Percentiles rank a stretch among this genome's conserved stretches.
Conservation (phyloP, 2,888 invertebrate genomes). For the Torymus texanus region DNA sequence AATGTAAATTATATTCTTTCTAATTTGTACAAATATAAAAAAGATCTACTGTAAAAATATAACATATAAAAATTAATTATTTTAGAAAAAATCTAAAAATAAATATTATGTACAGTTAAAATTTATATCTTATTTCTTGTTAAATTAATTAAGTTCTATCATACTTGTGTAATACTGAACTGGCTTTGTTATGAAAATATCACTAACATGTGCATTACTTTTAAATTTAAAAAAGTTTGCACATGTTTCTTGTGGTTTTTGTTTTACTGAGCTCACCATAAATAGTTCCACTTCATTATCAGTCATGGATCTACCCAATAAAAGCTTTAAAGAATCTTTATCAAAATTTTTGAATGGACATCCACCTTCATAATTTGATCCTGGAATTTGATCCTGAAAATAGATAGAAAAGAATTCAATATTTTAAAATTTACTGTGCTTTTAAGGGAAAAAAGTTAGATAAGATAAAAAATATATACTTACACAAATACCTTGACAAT, state of each 20-base stretch:
- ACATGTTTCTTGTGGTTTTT: slow-evolving; percentile 66
- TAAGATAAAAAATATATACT: slow-evolving; percentile 59
- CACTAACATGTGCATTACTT: slow-evolving; percentile 54
- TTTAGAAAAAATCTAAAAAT: slow-evolving; percentile 17
- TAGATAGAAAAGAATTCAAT: slow-evolving; percentile 20
- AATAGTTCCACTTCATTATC: slow-evolving; percentile 60
- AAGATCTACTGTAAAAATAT: slow-evolving; percentile 22
- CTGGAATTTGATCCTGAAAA: slow-evolving; percentile 69
- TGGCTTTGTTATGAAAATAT: slow-evolving; percentile 64
- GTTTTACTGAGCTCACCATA: slow-evolving; percentile 56
- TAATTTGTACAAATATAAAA: slow-evolving; percentile 30
- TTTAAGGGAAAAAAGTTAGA: neutral
- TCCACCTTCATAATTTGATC: slow-evolving; percentile 78
- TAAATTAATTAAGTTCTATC: slow-evolving; percentile 57
- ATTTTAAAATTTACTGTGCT: slow-evolving; percentile 24
- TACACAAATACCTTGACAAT: slow-evolving; percentile 80
- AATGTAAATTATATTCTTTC: slow-evolving; percentile 25
- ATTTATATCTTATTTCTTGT: neutral
- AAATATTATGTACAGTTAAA: no score
- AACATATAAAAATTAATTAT: slow-evolving; percentile 8
- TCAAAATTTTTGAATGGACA: slow-evolving; percentile 81
- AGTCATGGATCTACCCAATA: slow-evolving; percentile 38
- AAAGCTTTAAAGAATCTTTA: slow-evolving; percentile 69
- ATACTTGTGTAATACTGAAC: slow-evolving; percentile 67
- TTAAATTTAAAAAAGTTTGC: slow-evolving; percentile 63